Conservation (phyloP, 2,113 vertebrate genomes). For the Ceyx cyanopectus region DNA sequence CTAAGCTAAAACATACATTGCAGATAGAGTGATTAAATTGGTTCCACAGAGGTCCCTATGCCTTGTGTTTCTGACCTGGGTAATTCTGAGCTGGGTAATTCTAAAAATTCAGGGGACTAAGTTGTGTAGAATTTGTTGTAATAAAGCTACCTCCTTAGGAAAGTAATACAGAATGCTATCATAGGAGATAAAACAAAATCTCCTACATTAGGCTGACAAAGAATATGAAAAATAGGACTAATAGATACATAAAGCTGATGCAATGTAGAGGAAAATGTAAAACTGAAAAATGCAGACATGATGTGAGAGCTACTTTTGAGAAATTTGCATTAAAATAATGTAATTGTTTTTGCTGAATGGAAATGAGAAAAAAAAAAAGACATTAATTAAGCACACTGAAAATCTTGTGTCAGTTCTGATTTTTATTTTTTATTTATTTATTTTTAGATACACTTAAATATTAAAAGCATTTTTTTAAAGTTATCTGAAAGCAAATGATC, state of each 20-base stretch:
- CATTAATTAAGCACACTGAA: background rate
- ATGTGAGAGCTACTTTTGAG: background rate
- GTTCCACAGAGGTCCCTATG: background rate
- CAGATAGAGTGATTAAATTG: background rate
- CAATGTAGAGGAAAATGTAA: slow-evolving; percentile 31
- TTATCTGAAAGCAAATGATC: background rate
- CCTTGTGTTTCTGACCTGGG: background rate
- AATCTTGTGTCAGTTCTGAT: background rate
- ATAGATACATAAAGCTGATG: slow-evolving; percentile 3
- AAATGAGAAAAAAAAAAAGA: background rate
- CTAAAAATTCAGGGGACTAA: background rate
- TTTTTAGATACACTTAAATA: background rate
- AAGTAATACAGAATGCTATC: background rate
- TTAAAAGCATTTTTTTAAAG: background rate
- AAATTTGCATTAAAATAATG: slow-evolving; percentile 9
- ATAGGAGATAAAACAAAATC: background rate
- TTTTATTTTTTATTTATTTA: background rate
- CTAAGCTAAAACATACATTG: background rate
- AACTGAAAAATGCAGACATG: background rate
- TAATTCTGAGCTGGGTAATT: background rate
- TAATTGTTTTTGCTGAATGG: background rate
- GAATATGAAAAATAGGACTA: background rate
- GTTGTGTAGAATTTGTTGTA: background rate
- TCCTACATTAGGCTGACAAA: background rate
- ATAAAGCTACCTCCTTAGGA: background rate